Conservation (phyloP, 2,797 vertebrate genomes). For the Paratrypauchen microcephalus region DNA sequence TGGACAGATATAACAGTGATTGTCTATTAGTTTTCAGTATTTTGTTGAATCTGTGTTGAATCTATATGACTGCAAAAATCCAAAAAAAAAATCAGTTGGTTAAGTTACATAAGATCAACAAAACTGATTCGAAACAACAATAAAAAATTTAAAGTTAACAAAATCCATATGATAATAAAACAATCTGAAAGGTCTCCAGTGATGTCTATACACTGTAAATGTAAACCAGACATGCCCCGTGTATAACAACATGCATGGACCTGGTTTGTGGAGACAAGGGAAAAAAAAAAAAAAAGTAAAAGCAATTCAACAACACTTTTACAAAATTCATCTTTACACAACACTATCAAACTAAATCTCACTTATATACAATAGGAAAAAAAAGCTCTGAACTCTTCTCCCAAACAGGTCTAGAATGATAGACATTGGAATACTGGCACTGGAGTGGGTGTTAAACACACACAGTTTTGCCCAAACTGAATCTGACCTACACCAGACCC, state of each 20-base stretch:
- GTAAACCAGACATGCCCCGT: constrained; percentile 52
- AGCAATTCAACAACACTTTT: constrained; percentile 59
- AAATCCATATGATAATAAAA: constrained; percentile 27
- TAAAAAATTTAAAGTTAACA: constrained; percentile 19
- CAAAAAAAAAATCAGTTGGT: constrained; percentile 18
- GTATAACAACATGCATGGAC: constrained; percentile 63
- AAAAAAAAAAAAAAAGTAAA: constrained; percentile 43
- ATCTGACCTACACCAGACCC: neutral
- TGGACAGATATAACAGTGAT: constrained; percentile 42
- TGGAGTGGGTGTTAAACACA: neutral
- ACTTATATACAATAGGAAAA: constrained; percentile 73
- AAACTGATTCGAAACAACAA: constrained; percentile 18
- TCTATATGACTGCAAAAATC: constrained; percentile 9
- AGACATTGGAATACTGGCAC: constrained; percentile 32
- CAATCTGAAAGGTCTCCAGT: constrained; percentile 48
- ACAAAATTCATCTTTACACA: constrained; percentile 72
- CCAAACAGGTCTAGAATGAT: constrained; percentile 43
- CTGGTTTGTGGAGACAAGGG: constrained; percentile 59
- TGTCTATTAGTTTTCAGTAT: constrained; percentile 52
- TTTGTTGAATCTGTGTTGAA: constrained; percentile 22
- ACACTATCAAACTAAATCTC: constrained; percentile 56
- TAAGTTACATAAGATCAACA: constrained; percentile 19
- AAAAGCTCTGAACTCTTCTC: constrained; percentile 40
- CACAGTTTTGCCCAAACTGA: neutral
- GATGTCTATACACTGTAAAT: constrained; percentile 60